These are phyloP conservation scores for Jaculus jaculus DNA, from an alignment of 2,113 vertebrate species.

Conservation along the genomic window DNA sequence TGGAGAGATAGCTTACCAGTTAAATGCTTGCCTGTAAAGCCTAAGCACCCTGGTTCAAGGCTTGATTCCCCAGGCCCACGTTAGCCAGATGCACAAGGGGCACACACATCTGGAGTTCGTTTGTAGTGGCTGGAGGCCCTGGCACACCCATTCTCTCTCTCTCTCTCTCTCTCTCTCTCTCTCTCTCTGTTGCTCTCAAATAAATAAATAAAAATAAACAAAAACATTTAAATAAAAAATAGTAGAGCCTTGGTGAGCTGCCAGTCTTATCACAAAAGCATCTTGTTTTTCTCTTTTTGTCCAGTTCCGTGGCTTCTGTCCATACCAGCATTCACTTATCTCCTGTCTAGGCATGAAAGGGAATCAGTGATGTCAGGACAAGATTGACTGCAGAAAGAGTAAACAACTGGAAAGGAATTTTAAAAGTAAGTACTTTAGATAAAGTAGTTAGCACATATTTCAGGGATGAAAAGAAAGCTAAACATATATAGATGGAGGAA, in stretches of 20 bases:
- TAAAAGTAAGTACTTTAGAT: not conserved
- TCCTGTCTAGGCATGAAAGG: not conserved
- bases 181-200: too few species aligned
- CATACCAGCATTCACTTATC: not conserved
- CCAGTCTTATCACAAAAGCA: not conserved
- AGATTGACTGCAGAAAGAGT: not conserved
- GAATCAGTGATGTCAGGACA: not conserved
- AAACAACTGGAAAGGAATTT: not conserved
- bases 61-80: too few species aligned
- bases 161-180: too few species aligned
- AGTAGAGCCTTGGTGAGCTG: constrained; percentile 21
- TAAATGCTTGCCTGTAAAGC: too few species aligned
- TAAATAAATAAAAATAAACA: too few species aligned
- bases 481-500: not conserved
- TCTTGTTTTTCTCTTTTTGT: constrained; percentile 11
- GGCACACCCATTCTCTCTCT: too few species aligned
- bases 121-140: too few species aligned
- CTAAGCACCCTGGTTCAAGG: too few species aligned
- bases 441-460: constrained; percentile 2
- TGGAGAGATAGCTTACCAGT: too few species aligned
- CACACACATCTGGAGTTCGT: too few species aligned
- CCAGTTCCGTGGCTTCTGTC: not conserved
- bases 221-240: too few species aligned
- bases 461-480: not conserved
- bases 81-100: too few species aligned